A percentile compares a stretch with the other conserved stretches of the same genome.
phyloP scores from a whole-genome alignment of 2,797 vertebrate species.

The Tangara arthus region DNA sequence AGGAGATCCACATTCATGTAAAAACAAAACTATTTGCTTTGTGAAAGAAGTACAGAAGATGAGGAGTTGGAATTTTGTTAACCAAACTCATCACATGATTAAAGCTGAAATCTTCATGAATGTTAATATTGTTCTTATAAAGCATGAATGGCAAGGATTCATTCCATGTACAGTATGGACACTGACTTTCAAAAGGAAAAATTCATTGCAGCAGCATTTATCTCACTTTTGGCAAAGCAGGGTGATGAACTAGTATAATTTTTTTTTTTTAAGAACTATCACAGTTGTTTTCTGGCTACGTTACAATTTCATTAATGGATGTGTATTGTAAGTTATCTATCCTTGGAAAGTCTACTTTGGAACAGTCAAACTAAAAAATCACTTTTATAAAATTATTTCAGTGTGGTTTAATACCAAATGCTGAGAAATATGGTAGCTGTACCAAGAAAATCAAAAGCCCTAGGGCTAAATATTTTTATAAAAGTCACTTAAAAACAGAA shows the following conservation, averaged over 20 bases:
- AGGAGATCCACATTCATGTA: neutral
- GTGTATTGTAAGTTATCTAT: neutral
- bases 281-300: neutral
- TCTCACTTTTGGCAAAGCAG: neutral
- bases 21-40: neutral
- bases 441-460: slow-evolving; percentile 31
- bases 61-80: neutral
- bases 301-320: neutral
- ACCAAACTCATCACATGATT: neutral
- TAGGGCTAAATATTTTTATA: neutral
- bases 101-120: neutral
- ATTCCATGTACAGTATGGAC: neutral
- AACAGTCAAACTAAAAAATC: neutral
- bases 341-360: neutral
- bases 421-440: neutral
- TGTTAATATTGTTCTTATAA: neutral
- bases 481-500: neutral
- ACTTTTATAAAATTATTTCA: neutral
- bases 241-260: neutral
- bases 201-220: neutral
- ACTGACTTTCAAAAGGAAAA: slow-evolving; percentile 29
- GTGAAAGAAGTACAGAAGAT: neutral
- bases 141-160: neutral
- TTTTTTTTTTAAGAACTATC: neutral
- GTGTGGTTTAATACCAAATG: neutral